Base-by-base conservation (phyloP, 1,140 invertebrate species). In the Dendrolimus kikuchii region DNA sequence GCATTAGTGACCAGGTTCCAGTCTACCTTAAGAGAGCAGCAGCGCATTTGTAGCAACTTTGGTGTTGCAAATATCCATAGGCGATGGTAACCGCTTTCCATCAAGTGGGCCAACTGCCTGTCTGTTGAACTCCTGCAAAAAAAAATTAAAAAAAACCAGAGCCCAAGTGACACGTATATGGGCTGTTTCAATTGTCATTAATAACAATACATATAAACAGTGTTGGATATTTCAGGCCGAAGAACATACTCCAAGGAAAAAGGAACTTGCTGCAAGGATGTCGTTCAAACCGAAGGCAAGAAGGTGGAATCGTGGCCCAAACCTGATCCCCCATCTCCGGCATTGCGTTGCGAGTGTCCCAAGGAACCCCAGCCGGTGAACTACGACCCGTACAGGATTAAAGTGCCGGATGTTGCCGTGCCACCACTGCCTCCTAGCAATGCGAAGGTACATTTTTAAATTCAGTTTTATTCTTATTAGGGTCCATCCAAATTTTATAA, bases 331-430 rank as follows among this genome's bases (percentile, higher is more conserved):
- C 57, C 70, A 9, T 58, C 71, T 1, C 58, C 62, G 5, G 60
- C 61, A 36, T 81, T 76, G 77, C 72, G 70, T 2, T 50, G 45
- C 41, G 64, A 71, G 40, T 80, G 75, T 23, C 70, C 75, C 5
- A 46, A 38, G 1, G 71, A 71, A 1, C 65, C 71, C 0, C 77
- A 81, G 51, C 77, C 78, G 0, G 57, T 70, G 4, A 85, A 81
- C 56, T 76, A 79, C 45, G 79, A 85, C 49, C 81, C 81, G 0
- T 85, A 85, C 58, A 74, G 69, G 54, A 85, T 85, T 23, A 82
- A 79, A 57, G 71, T 76, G 5, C 79, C 81, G 5, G 70, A 85
- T 38, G 55, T 81, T 0, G 66, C 70, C 4, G 78, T 81, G 6
- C 81, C 77, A 0, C 76, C 79, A 0, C 57, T 81, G 5, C 79